These are phyloP conservation scores for Cyrtorhinus lividipennis DNA, from an alignment of 1,140 invertebrate genomes.

Conservation along the genomic window DNA sequence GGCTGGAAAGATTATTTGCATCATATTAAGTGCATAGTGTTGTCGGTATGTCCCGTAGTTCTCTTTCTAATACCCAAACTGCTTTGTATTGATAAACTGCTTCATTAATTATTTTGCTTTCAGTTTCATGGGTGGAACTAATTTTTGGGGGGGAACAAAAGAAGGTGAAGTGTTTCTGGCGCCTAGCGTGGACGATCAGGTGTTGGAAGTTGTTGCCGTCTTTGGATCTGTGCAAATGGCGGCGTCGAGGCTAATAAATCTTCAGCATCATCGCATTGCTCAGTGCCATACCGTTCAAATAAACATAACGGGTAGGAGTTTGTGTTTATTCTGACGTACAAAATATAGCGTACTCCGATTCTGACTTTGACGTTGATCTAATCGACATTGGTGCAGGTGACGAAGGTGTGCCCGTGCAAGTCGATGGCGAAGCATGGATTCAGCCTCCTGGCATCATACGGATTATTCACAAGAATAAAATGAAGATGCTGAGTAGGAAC, in stretches of 20 bases:
- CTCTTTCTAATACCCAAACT: too few species aligned
- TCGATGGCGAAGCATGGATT: constrained; percentile 97
- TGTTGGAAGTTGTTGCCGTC: constrained; percentile 89
- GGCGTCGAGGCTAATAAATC: constrained; percentile 80
- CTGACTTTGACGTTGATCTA: not conserved
- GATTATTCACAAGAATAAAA: constrained; percentile 91
- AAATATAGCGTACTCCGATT: too few species aligned
- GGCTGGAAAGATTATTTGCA: too few species aligned
- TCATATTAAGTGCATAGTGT: too few species aligned
- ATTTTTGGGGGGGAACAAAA: constrained; percentile 91
- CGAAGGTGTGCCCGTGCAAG: constrained; percentile 79
- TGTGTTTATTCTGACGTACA: too few species aligned
- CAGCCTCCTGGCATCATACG: constrained; percentile 90
- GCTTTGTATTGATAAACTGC: too few species aligned
- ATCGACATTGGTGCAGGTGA: too few species aligned
- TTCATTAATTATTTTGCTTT: too few species aligned
- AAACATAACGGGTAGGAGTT: constrained; percentile 60
- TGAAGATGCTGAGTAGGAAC: constrained; percentile 88
- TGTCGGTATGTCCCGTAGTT: too few species aligned
- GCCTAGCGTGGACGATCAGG: constrained; percentile 82
- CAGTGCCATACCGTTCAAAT: constrained; percentile 92
- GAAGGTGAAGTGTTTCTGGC: constrained; percentile 75
- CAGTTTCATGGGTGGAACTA: constrained; percentile 95
- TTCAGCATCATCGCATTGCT: constrained; percentile 92
- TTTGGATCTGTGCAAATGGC: constrained; percentile 96